Evolutionary conservation across 2,797 vertebrate species (phyloP), one percentile per base, ranked within the genome.

Genomic region (Chaenodraco wilsoni): DNA sequence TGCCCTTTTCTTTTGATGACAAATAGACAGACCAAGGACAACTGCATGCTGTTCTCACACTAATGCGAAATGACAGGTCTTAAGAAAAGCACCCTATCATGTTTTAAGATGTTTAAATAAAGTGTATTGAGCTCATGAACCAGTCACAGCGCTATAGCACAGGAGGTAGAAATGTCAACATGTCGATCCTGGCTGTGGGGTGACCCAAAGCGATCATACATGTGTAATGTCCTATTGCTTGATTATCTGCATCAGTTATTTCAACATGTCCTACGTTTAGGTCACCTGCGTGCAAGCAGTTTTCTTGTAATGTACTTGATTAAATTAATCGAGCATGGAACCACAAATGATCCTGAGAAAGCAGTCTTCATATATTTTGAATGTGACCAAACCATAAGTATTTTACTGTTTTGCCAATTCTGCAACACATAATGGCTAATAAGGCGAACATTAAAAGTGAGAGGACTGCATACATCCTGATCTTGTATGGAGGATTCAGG

Each of bases 1-100:
- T 44, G 65, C 31, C 62, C 44, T 79, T 81, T 72, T 43, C 51
- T 6, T 62, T 21, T 48, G 59, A 57, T 50, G 64, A 65, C 54
- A 41, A 55, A 61, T 66, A 55, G 44, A 72, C 40, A 69, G 11
- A n/a, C 19, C 21, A 48, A 78, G 13, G 49, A 65, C 31, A n/a
- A 13, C 15, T 45, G 9, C 48, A 13, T 33, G 14, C n/a, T 55
- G 27, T 9, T 19, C 37, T 45, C 13, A 56, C 7, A 33, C 27
- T 43, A 16, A 51, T 52, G 5, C 5, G 2, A 19, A 57, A 37
- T 45, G 21, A 23, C 16, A 46, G 51, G 33, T 56, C 17, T 56
- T 19, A 49, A 49, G 37, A 12, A 64, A 40, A 49, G 31, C 12
- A 41, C 1, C 9, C 13, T 21, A 33, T 44, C 14, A 33, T 61